Evolutionary conservation across 1,140 invertebrate genomes (phyloP).

Genomic region (Acromyrmex charruanus): DNA sequence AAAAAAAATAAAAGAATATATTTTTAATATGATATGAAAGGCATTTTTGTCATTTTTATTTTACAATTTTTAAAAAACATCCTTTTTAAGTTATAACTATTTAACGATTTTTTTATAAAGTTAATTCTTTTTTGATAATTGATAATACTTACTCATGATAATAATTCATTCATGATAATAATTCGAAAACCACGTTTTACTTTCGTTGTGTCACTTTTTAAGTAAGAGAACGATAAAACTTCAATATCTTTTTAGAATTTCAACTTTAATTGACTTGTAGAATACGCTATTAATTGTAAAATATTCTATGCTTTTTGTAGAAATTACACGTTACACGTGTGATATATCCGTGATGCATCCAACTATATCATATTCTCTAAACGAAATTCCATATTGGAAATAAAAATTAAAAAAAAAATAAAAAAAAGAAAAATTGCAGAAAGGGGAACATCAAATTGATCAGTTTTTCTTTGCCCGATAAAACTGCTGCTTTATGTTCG

Average conservation of each 20-base stretch:
- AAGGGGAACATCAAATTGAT: conserved; percentile 4
- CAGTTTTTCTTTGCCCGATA: conserved; percentile 23
- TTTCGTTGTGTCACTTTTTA: too few species aligned
- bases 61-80: too few species aligned
- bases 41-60: too few species aligned
- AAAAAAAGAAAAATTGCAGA: not conserved
- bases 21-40: too few species aligned
- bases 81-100: too few species aligned
- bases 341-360: not conserved
- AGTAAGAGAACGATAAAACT: too few species aligned
- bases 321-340: not conserved
- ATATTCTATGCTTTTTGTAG: not conserved
- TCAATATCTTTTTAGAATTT: not conserved
- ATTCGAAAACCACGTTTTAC: too few species aligned
- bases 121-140: not conserved
- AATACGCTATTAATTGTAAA: not conserved
- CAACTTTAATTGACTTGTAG: not conserved
- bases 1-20: too few species aligned
- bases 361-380: conserved; percentile 1
- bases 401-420: not conserved
- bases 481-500: not conserved
- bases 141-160: not conserved
- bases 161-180: too few species aligned
- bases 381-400: not conserved
- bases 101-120: too few species aligned